phyloP scores from a whole-genome alignment of 64 coral and sea anemone species.

The Dendronephthya gigantea region DNA sequence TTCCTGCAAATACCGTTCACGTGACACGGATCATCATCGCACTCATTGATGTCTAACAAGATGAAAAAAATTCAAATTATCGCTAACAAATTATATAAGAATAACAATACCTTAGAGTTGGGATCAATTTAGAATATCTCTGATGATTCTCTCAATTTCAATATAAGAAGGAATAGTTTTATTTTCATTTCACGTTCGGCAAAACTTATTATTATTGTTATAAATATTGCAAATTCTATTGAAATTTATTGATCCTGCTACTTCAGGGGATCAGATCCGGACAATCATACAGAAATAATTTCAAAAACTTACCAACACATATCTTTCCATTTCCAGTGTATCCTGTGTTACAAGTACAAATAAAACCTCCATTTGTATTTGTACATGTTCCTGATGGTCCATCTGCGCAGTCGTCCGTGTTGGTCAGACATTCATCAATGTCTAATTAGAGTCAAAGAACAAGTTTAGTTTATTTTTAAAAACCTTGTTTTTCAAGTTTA shows the following conservation, averaged over 20 bases:
- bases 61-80: background rate
- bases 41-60: conserved; percentile 7
- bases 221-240: background rate
- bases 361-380: background rate
- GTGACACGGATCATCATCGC: background rate
- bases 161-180: no score
- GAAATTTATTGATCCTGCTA: background rate
- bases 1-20: background rate
- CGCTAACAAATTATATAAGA: no score
- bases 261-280: background rate
- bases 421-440: background rate
- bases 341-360: background rate
- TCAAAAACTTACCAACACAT: background rate
- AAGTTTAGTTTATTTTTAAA: background rate
- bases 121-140: no score
- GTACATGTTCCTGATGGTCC: background rate
- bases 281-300: background rate
- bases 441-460: background rate
- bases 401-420: background rate
- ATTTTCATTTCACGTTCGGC: no score
- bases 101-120: no score
- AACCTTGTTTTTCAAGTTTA: no score
- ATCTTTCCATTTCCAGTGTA: conserved; percentile 1
- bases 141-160: no score
- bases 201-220: no score